Evolutionary conservation across 2,113 vertebrate genomes (phyloP).

Genomic region (Lophura nycthemera): DNA sequence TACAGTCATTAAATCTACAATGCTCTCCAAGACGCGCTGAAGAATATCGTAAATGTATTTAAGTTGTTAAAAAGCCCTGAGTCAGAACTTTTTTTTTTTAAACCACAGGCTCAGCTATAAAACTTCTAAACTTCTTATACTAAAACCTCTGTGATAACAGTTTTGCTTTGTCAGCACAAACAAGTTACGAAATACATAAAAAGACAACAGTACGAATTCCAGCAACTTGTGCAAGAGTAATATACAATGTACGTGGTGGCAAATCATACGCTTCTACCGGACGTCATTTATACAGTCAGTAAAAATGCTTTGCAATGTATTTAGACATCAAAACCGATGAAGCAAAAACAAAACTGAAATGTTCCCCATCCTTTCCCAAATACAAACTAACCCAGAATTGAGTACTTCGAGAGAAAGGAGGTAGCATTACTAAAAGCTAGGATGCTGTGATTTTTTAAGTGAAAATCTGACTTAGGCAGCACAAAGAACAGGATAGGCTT

Average conservation of each 20-base stretch:
- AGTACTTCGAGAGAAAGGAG: slow-evolving; percentile 71
- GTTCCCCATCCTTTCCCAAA: slow-evolving; percentile 26
- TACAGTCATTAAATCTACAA: slow-evolving; percentile 51
- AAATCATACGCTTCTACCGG: neutral
- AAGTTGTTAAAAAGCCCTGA: slow-evolving; percentile 79
- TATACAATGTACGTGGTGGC: neutral
- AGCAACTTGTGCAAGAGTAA: neutral
- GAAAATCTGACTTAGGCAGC: slow-evolving; percentile 46
- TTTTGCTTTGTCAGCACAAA: slow-evolving; percentile 61
- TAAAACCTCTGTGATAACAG: slow-evolving; percentile 40
- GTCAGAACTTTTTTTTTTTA: slow-evolving; percentile 72
- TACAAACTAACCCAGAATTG: slow-evolving; percentile 43
- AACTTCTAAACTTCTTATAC: neutral
- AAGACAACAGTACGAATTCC: neutral
- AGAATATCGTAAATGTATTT: slow-evolving; percentile 40
- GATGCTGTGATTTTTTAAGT: slow-evolving; percentile 35
- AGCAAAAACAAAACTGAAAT: neutral
- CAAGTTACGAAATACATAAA: slow-evolving; percentile 44
- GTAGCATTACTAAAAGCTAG: slow-evolving; percentile 66
- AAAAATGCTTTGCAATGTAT: neutral
- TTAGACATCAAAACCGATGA: slow-evolving; percentile 32
- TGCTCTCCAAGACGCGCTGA: slow-evolving; percentile 57
- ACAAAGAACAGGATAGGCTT: slow-evolving; percentile 34
- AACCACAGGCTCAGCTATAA: slow-evolving; percentile 62
- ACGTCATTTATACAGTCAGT: neutral